phyloP scores from a whole-genome alignment of 2,113 vertebrate species.

The Proteles cristata region DNA sequence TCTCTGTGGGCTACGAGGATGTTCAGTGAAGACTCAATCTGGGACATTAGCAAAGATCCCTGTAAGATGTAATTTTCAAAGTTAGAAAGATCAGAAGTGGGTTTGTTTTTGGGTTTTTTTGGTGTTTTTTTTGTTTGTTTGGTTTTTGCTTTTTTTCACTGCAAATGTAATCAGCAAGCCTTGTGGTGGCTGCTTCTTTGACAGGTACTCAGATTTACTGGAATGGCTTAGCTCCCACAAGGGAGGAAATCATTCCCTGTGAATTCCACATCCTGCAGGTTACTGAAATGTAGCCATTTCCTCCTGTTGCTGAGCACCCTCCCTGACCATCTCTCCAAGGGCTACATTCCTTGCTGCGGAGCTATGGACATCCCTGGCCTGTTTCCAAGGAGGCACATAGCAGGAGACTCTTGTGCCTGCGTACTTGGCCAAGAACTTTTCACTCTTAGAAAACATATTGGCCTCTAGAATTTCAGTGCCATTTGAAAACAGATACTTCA shows the following conservation, averaged over 20 bases:
- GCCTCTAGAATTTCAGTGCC: conserved; percentile 67
- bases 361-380: conserved; percentile 46
- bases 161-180: conserved; percentile 55
- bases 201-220: conserved; percentile 58
- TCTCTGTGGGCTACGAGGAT: not conserved
- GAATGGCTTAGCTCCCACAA: conserved; percentile 61
- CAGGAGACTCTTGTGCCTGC: conserved; percentile 45
- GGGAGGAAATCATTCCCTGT: conserved; percentile 76
- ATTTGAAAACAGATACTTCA: conserved; percentile 70
- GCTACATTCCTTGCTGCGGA: conserved; percentile 2
- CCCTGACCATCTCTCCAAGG: conserved; percentile 19
- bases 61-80: not conserved
- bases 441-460: conserved; percentile 66
- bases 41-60: not conserved
- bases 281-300: conserved; percentile 69
- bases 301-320: conserved; percentile 8
- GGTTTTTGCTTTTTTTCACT: not conserved
- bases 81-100: not conserved
- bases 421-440: conserved; percentile 66
- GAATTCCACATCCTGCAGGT: conserved; percentile 64
- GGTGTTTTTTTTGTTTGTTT: not conserved
- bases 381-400: conserved; percentile 59
- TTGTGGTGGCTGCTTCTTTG: not conserved
- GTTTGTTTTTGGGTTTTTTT: not conserved
- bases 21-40: not conserved